These are phyloP conservation scores for Ametastegia equiseti DNA, from an alignment of 2,888 invertebrate species.

Conservation along the genomic window DNA sequence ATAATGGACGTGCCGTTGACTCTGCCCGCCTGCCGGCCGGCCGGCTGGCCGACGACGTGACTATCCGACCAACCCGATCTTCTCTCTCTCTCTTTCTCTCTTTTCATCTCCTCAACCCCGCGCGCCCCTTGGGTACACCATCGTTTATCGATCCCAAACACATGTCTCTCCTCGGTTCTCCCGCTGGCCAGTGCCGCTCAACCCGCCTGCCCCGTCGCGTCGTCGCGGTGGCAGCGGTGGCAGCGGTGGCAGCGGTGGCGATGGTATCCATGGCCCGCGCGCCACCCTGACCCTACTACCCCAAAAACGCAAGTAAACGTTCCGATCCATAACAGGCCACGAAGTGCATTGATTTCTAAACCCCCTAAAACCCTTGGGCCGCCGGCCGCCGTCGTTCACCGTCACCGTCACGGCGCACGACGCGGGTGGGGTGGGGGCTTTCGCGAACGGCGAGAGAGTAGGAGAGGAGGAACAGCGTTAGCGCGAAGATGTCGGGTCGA, in stretches of 20 bases:
- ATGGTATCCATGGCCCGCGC: too few relatives aligned
- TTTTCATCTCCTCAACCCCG: constrained; percentile 62
- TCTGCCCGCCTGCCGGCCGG: background rate
- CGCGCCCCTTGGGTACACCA: constrained; percentile 66
- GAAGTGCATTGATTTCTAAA: constrained; percentile 46
- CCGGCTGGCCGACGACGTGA: constrained; percentile 32
- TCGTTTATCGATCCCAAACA: constrained; percentile 60
- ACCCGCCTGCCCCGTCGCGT: too few relatives aligned
- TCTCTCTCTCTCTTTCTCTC: constrained; percentile 59
- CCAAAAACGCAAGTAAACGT: constrained; percentile 48
- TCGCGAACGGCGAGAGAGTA: background rate
- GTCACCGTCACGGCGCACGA: too few relatives aligned
- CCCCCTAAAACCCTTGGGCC: background rate
- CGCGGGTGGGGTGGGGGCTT: too few relatives aligned
- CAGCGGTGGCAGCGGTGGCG: too few relatives aligned
- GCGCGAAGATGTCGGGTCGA: background rate
- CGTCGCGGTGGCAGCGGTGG: too few relatives aligned
- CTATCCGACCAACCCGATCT: constrained; percentile 33
- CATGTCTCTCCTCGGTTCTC: constrained; percentile 50
- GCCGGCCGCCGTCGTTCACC: background rate
- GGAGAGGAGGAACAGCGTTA: constrained; percentile 29
- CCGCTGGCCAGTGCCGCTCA: constrained; percentile 54
- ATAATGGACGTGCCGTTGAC: constrained; percentile 3
- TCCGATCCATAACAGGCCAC: constrained; percentile 49
- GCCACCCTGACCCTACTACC: constrained; percentile 49